Conservation (phyloP, 2,797 vertebrate species). For the Bovichtus variegatus region DNA sequence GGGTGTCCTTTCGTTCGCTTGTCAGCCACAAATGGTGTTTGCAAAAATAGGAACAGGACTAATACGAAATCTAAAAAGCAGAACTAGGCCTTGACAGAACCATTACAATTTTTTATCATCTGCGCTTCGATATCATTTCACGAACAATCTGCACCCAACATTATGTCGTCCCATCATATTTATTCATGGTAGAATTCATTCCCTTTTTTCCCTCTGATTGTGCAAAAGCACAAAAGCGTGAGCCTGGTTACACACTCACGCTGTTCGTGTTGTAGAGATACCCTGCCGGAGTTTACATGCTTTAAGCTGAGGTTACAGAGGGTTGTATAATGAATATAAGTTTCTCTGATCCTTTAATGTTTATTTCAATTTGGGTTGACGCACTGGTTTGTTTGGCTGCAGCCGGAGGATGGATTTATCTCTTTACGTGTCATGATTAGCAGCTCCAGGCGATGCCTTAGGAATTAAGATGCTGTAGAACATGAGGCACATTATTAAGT, state of each 20-base stretch:
- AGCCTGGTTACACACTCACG: neutral
- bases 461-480: conserved; percentile 27
- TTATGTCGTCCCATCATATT: conserved; percentile 38
- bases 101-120: conserved; percentile 29
- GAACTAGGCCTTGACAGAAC: conserved; percentile 17
- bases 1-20: conserved; percentile 41
- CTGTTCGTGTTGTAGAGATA: neutral
- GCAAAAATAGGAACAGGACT: conserved; percentile 35
- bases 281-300: conserved; percentile 3
- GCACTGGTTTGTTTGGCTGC: conserved; percentile 25
- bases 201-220: neutral
- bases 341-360: conserved; percentile 23
- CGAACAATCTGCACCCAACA: conserved; percentile 36
- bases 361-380: conserved; percentile 43
- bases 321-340: conserved; percentile 1
- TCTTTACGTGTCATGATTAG: conserved; percentile 43
- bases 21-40: conserved; percentile 50
- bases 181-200: conserved; percentile 27
- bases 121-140: conserved; percentile 32
- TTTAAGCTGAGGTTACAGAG: conserved; percentile 11
- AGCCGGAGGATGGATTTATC: conserved; percentile 19
- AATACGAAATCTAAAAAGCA: conserved; percentile 48
- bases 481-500: conserved; percentile 17
- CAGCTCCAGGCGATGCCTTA: conserved; percentile 37
- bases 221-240: conserved; percentile 5